Percentiles rank a stretch among this genome's conserved stretches.
phyloP scores from a whole-genome alignment of 2,113 vertebrate genomes.

The Proteles cristata region DNA sequence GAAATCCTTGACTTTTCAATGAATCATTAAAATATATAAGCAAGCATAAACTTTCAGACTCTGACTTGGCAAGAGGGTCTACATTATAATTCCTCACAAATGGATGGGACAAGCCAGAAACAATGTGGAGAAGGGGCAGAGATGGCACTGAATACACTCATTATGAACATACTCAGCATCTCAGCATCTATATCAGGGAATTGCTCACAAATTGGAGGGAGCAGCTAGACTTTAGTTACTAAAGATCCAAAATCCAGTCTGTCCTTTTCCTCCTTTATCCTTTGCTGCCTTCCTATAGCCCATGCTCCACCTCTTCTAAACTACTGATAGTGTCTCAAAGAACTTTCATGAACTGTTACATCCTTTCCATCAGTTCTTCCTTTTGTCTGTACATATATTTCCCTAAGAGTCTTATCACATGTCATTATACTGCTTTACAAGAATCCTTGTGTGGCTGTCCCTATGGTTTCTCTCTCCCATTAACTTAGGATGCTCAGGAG shows the following conservation, averaged over 20 bases:
- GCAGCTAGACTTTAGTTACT: neutral
- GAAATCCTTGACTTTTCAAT: constrained; percentile 50
- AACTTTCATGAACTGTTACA: neutral
- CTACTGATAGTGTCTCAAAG: neutral
- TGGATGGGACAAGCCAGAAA: neutral
- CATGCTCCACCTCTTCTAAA: neutral
- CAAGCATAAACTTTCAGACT: constrained; percentile 11
- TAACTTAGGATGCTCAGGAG: neutral
- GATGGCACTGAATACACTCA: neutral
- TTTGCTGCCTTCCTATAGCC: neutral
- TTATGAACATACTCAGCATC: neutral
- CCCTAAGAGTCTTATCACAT: neutral
- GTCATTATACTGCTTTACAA: neutral
- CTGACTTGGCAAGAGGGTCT: neutral
- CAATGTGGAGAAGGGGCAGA: neutral
- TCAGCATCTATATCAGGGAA: neutral
- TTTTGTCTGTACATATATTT: neutral
- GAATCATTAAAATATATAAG: constrained; percentile 42
- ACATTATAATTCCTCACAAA: neutral
- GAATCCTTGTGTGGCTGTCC: neutral
- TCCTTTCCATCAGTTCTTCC: neutral
- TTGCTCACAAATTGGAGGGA: neutral
- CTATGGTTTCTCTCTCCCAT: neutral
- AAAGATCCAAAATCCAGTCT: neutral
- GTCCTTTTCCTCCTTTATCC: neutral